Conservation (phyloP, 2,888 invertebrate species). For the Clusia tigrina region DNA sequence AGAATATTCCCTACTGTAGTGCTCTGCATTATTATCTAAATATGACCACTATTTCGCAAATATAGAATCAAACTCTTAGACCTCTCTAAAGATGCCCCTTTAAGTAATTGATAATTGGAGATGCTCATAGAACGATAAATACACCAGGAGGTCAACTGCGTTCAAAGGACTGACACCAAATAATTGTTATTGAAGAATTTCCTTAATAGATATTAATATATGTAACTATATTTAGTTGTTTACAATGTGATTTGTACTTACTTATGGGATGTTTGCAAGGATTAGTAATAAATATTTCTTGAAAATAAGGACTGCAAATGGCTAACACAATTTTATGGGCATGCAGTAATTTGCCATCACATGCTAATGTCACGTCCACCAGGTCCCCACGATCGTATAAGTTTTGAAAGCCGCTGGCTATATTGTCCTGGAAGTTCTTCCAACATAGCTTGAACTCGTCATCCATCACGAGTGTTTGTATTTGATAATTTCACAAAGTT, state of each 20-base stretch:
- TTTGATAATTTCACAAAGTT: slow-evolving; percentile 29
- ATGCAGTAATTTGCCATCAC: slow-evolving; percentile 66
- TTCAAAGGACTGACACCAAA: too few species aligned
- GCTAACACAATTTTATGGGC: slow-evolving; percentile 67
- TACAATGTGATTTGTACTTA: slow-evolving; percentile 49
- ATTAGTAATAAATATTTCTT: slow-evolving; percentile 65
- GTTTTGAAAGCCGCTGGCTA: slow-evolving; percentile 64
- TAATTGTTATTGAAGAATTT: too few species aligned
- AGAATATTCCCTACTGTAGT: too few species aligned
- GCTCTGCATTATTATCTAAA: too few species aligned
- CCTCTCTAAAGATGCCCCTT: too few species aligned
- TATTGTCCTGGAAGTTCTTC: slow-evolving; percentile 66
- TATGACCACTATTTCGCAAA: too few species aligned
- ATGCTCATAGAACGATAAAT: too few species aligned
- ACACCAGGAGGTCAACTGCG: too few species aligned
- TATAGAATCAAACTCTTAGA: too few species aligned
- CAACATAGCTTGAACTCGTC: slow-evolving; percentile 65
- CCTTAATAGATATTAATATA: too few species aligned
- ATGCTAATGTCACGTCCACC: slow-evolving; percentile 67
- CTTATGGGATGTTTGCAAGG: slow-evolving; percentile 66
- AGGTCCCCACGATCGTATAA: slow-evolving; percentile 65
- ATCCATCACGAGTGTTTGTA: slow-evolving; percentile 50
- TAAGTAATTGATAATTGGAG: too few species aligned
- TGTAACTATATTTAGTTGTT: too few species aligned
- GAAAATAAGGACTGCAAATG: slow-evolving; percentile 67